A percentile compares a stretch with the other conserved stretches of the same genome.
phyloP scores from a whole-genome alignment of 2,888 invertebrate species.

The Nipponacmea schrenckii region DNA sequence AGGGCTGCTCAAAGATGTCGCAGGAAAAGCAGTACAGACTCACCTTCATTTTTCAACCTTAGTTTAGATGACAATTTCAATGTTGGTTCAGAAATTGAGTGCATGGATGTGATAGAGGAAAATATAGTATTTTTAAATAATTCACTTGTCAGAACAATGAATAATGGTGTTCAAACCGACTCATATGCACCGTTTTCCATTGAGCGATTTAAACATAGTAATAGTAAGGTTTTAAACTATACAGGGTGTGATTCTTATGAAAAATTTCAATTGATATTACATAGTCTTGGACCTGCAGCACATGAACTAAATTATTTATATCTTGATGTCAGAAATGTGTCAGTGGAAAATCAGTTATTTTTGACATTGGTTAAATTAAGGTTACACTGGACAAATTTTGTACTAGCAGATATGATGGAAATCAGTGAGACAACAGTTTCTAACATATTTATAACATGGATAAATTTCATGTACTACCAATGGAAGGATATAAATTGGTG shows the following conservation, averaged over 20 bases:
- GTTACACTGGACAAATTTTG: neutral
- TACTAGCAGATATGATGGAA: neutral
- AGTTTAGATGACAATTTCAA: too few species aligned
- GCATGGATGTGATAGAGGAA: too few species aligned
- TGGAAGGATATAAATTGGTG: conserved; percentile 1
- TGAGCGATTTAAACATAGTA: too few species aligned
- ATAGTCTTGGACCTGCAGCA: neutral
- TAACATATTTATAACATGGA: neutral
- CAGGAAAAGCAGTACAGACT: too few species aligned
- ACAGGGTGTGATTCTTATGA: neutral
- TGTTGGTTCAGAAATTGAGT: too few species aligned
- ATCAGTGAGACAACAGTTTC: neutral
- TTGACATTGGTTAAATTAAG: neutral
- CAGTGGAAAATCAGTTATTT: neutral
- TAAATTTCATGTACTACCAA: neutral
- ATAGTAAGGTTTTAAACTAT: too few species aligned
- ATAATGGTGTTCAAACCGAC: too few species aligned
- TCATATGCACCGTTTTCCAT: too few species aligned
- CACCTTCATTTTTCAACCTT: too few species aligned
- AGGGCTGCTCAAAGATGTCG: too few species aligned
- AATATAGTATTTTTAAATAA: too few species aligned
- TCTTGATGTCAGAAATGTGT: neutral
- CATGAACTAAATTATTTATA: neutral
- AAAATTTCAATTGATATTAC: neutral
- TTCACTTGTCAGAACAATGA: too few species aligned